A percentile compares a stretch with the other conserved stretches of the same genome.
Conservation (phyloP, 2,797 vertebrate genomes). For the Cryptoblepharus egeriae region DNA sequence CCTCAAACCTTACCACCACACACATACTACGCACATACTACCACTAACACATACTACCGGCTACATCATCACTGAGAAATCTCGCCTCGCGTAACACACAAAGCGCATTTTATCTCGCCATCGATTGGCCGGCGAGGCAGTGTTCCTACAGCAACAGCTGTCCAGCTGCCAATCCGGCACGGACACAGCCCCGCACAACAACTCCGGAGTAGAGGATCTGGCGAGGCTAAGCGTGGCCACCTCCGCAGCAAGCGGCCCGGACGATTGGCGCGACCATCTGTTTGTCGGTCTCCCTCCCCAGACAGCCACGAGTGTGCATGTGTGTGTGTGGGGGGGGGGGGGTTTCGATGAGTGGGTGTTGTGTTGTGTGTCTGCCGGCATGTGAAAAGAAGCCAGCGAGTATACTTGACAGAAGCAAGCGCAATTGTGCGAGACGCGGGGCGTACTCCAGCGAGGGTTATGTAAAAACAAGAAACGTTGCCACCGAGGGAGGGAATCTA, state of each 20-base stretch:
- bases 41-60: neutral
- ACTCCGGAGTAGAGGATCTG: neutral
- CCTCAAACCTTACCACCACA: neutral
- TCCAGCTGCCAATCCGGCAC: neutral
- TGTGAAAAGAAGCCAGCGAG: neutral
- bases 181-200: neutral
- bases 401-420: constrained; percentile 6
- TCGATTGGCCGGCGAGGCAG: neutral
- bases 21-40: too few species aligned
- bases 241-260: neutral
- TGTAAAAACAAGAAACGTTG: neutral
- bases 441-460: neutral
- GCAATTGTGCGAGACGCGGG: constrained; percentile 9
- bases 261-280: neutral
- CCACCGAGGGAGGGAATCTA: neutral
- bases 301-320: neutral
- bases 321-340: neutral
- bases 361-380: neutral
- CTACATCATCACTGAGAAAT: neutral
- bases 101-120: neutral
- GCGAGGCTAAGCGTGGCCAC: too few species aligned
- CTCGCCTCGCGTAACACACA: too few species aligned
- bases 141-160: constrained; percentile 13
- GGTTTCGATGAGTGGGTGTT: constrained; percentile 1
- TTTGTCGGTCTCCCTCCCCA: neutral